These are phyloP conservation scores for western clawed frog (Xenopus tropicalis) DNA, from an alignment of 2,113 vertebrate genomes.

Conservation along the genomic window UCB_Xtro_10.0 CM004450.2:74918501-74919000, in stretches of 20 bases:
- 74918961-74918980: too few relatives aligned
- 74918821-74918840: too few relatives aligned
- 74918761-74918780: not conserved
- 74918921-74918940: not conserved
- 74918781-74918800: not conserved
- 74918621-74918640: not conserved
- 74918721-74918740: too few relatives aligned
- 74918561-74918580: conserved; percentile 25
- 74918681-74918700: not conserved
- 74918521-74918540: conserved; percentile 38
- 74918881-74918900: conserved; percentile 40
- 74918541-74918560: conserved; percentile 14
- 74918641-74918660: not conserved
- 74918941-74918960: too few relatives aligned
- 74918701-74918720: too few relatives aligned
- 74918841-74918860: conserved; percentile 19
- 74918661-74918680: too few relatives aligned
- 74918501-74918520: conserved; percentile 44
- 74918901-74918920: conserved; percentile 18
- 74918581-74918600: conserved; percentile 48
- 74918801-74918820: not conserved
- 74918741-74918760: too few relatives aligned
- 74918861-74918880: conserved; percentile 23
- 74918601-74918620: conserved; percentile 32
- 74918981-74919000: too few relatives aligned